Evolutionary conservation across 2,113 vertebrate genomes (phyloP), one percentile per base, ranked within the genome.

Genomic region (Columba livia): DNA sequence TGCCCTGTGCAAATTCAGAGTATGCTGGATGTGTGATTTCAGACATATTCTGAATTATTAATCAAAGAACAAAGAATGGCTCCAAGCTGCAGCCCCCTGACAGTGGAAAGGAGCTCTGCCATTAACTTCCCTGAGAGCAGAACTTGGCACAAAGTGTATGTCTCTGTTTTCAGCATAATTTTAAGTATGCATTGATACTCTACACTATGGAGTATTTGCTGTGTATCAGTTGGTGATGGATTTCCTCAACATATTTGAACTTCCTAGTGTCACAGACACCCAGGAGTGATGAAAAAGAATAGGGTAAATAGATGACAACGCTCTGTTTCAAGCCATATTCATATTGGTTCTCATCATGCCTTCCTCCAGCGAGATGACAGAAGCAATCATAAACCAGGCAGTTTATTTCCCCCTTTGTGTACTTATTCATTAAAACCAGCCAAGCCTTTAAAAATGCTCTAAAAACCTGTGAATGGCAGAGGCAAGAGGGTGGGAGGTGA

Each of bases 371-470:
- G 5, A 90, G 79, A 93, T 84, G 80, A 79, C 77, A 87, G 69
- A 84, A 84, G 72, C 56, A 84, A 94, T 87, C 79, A 79, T 86
- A 87, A 72, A 84, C 53, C 0, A 0, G 61, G 53, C 14, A 61
- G 34, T 90, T 90, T 88, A 88, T 85, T 91, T 83, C 18, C 34
- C 20, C 8, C 44, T 89, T 86, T 36, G 15, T 88, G 34, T 57
- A 50, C 17, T 67, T 86, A 79, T 92, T 90, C 91, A 92, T 71
- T 93, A 87, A 93, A 92, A 88, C 40, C 83, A 88, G 32, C 69
- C 79, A 89, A 95, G 31, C 73, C 69, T 94, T 90, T 69, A 75
- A 93, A 89, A 86, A 83, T 57, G 53, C 48, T 93, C n/a, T 81
- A 86, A 90, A 91, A 86, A 61, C 31, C 54, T 61, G 29, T 69